These are phyloP conservation scores for Albula glossodonta DNA, from an alignment of 2,113 vertebrate genomes.

Conservation along the genomic window DNA sequence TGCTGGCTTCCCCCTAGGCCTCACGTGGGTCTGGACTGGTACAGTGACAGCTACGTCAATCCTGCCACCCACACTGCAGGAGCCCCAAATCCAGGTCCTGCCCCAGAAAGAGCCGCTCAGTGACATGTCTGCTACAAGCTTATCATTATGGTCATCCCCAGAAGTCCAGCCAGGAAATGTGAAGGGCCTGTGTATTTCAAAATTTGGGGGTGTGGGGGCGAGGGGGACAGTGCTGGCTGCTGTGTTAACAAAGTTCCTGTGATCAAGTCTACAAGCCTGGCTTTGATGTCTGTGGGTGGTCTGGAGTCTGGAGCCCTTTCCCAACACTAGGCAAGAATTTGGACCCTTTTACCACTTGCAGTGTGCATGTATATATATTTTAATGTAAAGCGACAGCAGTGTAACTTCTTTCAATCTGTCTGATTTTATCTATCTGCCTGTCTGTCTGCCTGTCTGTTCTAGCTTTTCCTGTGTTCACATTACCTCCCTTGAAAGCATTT, in stretches of 20 bases:
- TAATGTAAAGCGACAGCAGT: too few species aligned
- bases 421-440: too few species aligned
- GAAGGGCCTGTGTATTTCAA: background rate
- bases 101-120: background rate
- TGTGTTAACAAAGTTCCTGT: background rate
- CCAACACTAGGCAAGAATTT: background rate
- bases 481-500: too few species aligned
- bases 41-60: background rate
- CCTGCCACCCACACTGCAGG: background rate
- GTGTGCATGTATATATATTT: too few species aligned
- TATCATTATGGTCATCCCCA: background rate
- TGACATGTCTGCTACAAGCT: background rate
- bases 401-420: too few species aligned
- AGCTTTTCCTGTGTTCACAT: background rate
- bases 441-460: conserved; percentile 3
- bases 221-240: background rate
- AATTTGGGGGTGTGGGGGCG: background rate
- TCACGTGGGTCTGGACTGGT: background rate
- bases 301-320: background rate
- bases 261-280: background rate
- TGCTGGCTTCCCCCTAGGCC: background rate
- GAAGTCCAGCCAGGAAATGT: background rate
- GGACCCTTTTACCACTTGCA: background rate
- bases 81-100: background rate
- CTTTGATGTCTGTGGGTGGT: background rate